Evolutionary conservation across 1,140 invertebrate species (phyloP), one percentile per base, ranked within the genome.

Genomic region (Scylla paramamosain): DNA sequence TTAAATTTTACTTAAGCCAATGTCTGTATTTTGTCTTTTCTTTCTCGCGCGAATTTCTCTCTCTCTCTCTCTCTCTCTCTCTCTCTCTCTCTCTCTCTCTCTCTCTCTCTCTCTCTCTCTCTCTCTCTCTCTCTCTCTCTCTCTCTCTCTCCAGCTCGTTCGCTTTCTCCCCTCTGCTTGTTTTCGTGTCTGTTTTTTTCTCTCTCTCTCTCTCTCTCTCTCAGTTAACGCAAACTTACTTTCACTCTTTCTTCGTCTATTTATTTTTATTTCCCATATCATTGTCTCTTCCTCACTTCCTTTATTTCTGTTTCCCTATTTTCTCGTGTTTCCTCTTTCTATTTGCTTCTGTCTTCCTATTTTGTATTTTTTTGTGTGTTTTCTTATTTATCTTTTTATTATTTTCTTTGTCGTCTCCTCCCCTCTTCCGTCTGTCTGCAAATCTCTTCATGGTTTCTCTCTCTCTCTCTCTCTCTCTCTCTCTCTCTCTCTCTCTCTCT

Each of bases 401-500:
- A 12, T 20, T 59, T 59, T 59, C 52, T 59, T 20, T 77, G 6
- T n/a, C n/a, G n/a, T 59, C 20, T 20, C 67, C n/a, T 77, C 67
- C 67, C 67, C n/a, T 77, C n/a, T 77, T 77, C 67, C 67, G 20
- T 77, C 67, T n/a, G 1, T n/a, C 67, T n/a, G 67, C n/a, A 59
- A 59, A 59, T 77, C 67, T n/a, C 67, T 77, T 25, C 67, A 25
- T n/a, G 20, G 4, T n/a, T 25, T 77, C 67, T 77, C 67, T 77
- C 67, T 77, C 67, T n/a, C 67, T n/a, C n/a, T 77, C 67, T 59
- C 67, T 77, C n/a, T 77, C n/a, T n/a, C 67, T 77, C n/a, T 77
- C 67, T 77, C n/a, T 77, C 67, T n/a, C 67, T 77, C 52, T 77
- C 67, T n/a, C 67, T 77, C n/a, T 77, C 67, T n/a, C n/a, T 20